Evolutionary conservation across 1,140 invertebrate genomes (phyloP), one percentile per base, ranked within the genome.

Genomic region (Leptinotarsa texana): DNA sequence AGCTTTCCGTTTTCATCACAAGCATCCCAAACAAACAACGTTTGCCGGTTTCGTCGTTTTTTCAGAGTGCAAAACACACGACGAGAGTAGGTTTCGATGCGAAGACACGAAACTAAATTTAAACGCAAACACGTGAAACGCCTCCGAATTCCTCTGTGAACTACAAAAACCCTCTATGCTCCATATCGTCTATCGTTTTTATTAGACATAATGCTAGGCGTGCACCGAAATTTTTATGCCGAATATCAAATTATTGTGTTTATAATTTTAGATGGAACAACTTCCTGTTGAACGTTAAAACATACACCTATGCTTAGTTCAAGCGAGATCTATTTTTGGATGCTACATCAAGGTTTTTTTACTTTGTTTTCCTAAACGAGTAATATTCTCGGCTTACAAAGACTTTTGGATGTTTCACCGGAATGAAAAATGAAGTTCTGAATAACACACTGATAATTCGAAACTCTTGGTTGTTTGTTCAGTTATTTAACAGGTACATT

Each of bases 251-350:
- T 66, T 15, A 66, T 68, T 68, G 18, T 68, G 33, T 68, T 68
- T 47, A 66, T 66, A 66, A 66, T 66, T 66, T 66, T 66, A 66
- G 63, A 66, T 66, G n/a, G 22, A 33, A 33, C 63, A 66, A 66
- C 63, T 66, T 66, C 63, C 63, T 66, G 63, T 66, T 66, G 15
- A 57, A 57, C n/a, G 51, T 57, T 57, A 57, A 57, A 57, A 57
- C 51, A 18, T 11, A 11, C 51, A 57, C n/a, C 51, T 57, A 57
- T 15, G 51, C n/a, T 15, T 57, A 17, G 51, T 57, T 15, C 4
- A 57, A 57, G 51, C 51, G 33, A 42, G 33, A 42, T 42, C 33
- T 57, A 57, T 57, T 57, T 57, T 18, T 57, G 17, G 51, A 57
- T 57, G 51, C 51, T 57, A 57, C 33, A 42, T 57, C 51, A 57